Evolutionary conservation across 30 jellyfish, hydroid and myxozoan genomes (phyloP).

Genomic region (Cassiopea andromeda): DNA sequence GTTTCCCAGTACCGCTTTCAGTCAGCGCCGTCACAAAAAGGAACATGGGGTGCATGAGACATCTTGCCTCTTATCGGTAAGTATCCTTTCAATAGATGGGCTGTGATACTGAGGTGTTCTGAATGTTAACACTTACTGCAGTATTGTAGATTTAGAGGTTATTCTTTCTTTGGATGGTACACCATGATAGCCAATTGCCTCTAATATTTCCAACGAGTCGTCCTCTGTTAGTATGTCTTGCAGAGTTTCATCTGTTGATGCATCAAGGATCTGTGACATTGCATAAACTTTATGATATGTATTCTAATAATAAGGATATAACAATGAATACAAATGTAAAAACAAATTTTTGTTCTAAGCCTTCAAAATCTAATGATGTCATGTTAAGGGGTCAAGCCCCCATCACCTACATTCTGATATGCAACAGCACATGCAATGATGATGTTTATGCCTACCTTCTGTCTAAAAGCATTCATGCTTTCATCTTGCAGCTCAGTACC

Average conservation of each 20-base stretch:
- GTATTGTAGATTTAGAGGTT: neutral
- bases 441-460: neutral
- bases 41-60: too few relatives aligned
- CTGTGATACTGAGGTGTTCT: neutral
- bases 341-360: too few relatives aligned
- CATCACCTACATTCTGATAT: neutral
- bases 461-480: neutral
- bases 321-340: too few relatives aligned
- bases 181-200: slow-evolving; percentile 25
- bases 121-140: neutral
- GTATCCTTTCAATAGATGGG: neutral
- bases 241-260: neutral
- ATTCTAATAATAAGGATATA: too few relatives aligned
- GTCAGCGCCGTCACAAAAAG: too few relatives aligned
- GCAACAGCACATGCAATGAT: neutral
- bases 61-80: too few relatives aligned
- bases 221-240: neutral
- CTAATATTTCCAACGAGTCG: neutral
- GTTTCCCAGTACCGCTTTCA: too few relatives aligned
- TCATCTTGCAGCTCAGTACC: neutral
- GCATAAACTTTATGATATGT: too few relatives aligned
- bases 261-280: neutral
- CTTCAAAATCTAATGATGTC: too few relatives aligned
- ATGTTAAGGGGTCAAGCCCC: too few relatives aligned
- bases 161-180: slow-evolving; percentile 7